phyloP scores from a whole-genome alignment of 2,113 vertebrate genomes.

The Fregata magnificens region DNA sequence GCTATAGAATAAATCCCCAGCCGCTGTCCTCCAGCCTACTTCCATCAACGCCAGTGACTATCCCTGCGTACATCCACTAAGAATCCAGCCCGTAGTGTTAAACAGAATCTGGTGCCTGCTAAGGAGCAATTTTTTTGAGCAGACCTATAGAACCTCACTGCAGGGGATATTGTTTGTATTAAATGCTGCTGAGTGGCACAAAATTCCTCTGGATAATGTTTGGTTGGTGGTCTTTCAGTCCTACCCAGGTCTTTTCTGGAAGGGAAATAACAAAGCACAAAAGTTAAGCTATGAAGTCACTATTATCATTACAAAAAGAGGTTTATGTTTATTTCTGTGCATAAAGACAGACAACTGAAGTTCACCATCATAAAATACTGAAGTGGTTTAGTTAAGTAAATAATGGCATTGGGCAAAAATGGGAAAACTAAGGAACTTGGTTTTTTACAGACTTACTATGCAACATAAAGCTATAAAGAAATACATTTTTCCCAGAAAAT shows the following conservation, averaged over 20 bases:
- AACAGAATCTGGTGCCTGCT: background rate
- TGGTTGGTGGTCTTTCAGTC: background rate
- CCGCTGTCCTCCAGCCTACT: background rate
- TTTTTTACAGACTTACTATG: background rate
- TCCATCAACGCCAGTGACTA: background rate
- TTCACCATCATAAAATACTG: background rate
- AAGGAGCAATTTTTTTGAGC: background rate
- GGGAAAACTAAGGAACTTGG: background rate
- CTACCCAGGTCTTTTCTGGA: background rate
- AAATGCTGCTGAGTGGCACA: background rate
- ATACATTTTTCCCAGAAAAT: background rate
- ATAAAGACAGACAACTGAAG: background rate
- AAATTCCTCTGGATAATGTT: background rate
- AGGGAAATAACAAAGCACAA: background rate
- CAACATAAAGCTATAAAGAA: background rate
- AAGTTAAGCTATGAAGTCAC: background rate
- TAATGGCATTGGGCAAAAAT: background rate
- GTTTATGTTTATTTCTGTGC: background rate
- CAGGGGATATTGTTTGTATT: background rate
- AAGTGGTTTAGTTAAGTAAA: background rate
- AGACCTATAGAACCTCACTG: background rate
- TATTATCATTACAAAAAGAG: background rate
- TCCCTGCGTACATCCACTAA: rapidly evolving
- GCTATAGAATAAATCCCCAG: background rate
- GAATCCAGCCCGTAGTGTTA: rapidly evolving